Evolutionary conservation across 2,797 vertebrate species (phyloP).

Genomic region (Hylomyscus alleni): DNA sequence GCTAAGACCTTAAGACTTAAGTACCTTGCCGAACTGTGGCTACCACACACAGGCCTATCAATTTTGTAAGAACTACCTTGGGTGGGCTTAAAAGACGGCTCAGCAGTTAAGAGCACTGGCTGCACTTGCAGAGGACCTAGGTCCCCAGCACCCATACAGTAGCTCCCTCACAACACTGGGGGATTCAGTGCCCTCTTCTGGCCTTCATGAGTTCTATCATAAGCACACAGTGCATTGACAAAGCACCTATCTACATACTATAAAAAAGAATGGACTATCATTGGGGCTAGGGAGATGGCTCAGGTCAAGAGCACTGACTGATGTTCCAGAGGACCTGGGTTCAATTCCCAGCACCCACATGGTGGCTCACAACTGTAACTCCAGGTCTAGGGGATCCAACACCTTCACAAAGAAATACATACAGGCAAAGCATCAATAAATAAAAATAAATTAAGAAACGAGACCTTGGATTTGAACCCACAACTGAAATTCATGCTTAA

Average conservation of each 20-base stretch:
- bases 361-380: background rate
- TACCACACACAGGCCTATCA: background rate
- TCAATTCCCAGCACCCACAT: background rate
- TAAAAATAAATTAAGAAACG: background rate
- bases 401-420: background rate
- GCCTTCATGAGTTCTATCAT: too few relatives aligned
- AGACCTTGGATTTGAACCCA: background rate
- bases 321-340: background rate
- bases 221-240: too few relatives aligned
- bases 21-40: background rate
- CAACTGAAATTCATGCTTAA: background rate
- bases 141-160: background rate
- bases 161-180: background rate
- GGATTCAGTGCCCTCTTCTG: background rate
- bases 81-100: background rate
- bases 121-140: background rate
- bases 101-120: background rate
- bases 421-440: background rate
- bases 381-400: background rate
- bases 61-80: background rate
- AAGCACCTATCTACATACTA: too few relatives aligned
- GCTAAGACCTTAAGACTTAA: background rate
- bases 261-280: background rate
- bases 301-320: background rate
- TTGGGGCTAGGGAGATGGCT: too few relatives aligned